Percentiles rank a stretch among this genome's conserved stretches.
These are phyloP conservation scores for Luperina nickerlii DNA, from an alignment of 2,888 invertebrate genomes.

Conservation along the genomic window DNA sequence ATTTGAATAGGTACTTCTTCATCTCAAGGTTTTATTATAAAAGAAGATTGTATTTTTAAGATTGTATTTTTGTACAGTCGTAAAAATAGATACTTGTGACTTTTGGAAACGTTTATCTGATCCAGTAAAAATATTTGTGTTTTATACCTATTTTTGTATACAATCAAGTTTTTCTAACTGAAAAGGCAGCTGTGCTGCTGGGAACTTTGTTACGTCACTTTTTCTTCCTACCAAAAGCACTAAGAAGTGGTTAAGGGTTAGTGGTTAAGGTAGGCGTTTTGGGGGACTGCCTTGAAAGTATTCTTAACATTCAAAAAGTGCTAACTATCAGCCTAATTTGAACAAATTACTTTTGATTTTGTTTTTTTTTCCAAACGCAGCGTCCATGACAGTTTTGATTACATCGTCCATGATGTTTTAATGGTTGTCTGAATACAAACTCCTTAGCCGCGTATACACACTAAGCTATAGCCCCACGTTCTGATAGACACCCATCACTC, in stretches of 20 bases:
- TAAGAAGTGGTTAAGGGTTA: too few relatives aligned
- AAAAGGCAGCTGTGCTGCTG: not conserved
- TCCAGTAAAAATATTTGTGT: not conserved
- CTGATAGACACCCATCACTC: not conserved
- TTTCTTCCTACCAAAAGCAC: not conserved
- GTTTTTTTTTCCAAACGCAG: not conserved
- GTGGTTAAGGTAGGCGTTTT: not conserved
- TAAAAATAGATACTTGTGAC: not conserved
- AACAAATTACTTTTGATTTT: not conserved
- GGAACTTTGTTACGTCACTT: not conserved
- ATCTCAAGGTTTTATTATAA: not conserved
- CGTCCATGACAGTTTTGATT: not conserved
- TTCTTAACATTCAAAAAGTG: not conserved
- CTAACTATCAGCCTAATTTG: not conserved
- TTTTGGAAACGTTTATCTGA: not conserved
- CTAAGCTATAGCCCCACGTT: conserved; percentile 10
- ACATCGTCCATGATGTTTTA: not conserved
- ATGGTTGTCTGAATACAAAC: not conserved
- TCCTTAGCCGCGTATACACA: not conserved
- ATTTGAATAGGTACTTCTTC: not conserved
- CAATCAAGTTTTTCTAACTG: not conserved
- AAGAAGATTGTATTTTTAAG: not conserved
- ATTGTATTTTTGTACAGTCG: not conserved
- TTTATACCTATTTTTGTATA: not conserved
- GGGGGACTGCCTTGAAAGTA: not conserved